Base-by-base conservation (phyloP, 2,113 vertebrate species). In the Probosciger aterrimus region DNA sequence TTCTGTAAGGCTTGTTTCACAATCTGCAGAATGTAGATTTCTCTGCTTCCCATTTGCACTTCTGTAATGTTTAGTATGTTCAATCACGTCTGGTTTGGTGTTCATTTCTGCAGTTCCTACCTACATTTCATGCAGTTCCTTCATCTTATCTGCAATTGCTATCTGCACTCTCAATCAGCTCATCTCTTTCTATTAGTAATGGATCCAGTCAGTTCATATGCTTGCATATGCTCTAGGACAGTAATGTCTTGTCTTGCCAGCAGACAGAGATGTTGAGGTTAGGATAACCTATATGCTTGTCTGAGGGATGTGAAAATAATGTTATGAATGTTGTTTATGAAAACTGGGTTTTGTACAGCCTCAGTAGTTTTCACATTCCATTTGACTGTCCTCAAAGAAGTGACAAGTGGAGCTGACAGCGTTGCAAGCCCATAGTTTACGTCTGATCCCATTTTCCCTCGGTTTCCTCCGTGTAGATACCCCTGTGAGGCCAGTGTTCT, bases 291-390 rank as follows among this genome's bases (percentile, higher is more conserved):
- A 80, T 62, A 69, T 79, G 35, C 55, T 89, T 76, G 65, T 91
- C 86, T 84, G 91, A 92, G 65, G 83, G 81, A 94, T 92, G 81
- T 92, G 95, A 96, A 95, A 96, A 94, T 83, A 87, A 73, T 65
- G 78, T 93, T 96, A 89, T 95, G 92, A 96, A 89, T 93, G 65
- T 89, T 95, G 86, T 73, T 95, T 93, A 68, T 50, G 83, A 91
- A 93, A 93, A 91, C 37, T 22, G 74, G 69, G 47, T 9, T 91
- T 92, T 93, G 57, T 59, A 87, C 60, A 49, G 49, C 69, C 88
- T 92, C 59, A 15, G 47, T 84, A 82, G 69, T 68, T 71, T 93
- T 73, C 81, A 53, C 6, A 1, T 64, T 27, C 69, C 65, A 12
- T n/a, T 11, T 63, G 81, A 47, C 46, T 57, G 73, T 60, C 81